Evolutionary conservation across 2,113 vertebrate species (phyloP).

Genomic region (Australoheros scitulus): DNA sequence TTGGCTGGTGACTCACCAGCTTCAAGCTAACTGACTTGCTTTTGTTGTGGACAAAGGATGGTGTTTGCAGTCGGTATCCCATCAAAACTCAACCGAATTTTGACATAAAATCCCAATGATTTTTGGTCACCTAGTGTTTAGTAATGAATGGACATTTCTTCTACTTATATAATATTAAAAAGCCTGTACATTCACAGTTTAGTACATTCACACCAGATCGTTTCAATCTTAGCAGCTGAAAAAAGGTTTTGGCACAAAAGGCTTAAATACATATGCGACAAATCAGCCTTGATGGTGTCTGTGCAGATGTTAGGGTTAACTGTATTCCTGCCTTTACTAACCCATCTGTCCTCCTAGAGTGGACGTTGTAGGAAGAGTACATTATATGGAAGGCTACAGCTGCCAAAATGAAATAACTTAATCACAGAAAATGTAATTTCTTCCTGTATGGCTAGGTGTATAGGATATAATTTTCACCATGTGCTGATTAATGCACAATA

Average conservation of each 20-base stretch:
- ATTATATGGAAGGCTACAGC: neutral
- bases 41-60: neutral
- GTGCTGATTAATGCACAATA: too few relatives aligned
- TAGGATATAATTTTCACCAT: neutral
- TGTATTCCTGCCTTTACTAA: neutral
- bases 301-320: neutral
- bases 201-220: neutral
- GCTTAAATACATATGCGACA: neutral
- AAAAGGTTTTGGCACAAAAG: too few relatives aligned
- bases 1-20: neutral
- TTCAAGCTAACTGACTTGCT: neutral
- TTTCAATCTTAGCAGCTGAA: neutral
- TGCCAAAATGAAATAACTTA: neutral
- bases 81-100: neutral
- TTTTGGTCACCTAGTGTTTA: neutral
- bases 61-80: too few relatives aligned
- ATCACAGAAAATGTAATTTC: neutral
- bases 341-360: neutral
- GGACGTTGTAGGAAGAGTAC: neutral
- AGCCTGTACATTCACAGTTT: neutral
- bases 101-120: neutral
- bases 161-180: neutral
- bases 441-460: neutral
- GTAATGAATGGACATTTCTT: neutral
- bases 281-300: neutral